Percentiles rank a stretch among this genome's conserved stretches.
These are phyloP conservation scores for Saccopteryx bilineata DNA, from an alignment of 2,113 vertebrate genomes.

Conservation along the genomic window DNA sequence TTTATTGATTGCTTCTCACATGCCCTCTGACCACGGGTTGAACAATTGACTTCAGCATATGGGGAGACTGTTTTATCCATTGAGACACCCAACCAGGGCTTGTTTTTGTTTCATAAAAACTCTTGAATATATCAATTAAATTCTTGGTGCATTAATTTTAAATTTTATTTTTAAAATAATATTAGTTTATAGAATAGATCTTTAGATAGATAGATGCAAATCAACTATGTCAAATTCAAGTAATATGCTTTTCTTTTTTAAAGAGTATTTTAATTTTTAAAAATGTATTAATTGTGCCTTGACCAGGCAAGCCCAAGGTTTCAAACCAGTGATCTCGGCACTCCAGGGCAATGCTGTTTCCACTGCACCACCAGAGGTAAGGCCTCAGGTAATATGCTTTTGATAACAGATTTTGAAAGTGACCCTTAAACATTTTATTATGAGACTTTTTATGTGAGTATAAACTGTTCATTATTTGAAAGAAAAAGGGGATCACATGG, in stretches of 20 bases:
- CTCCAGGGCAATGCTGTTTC: too few relatives aligned
- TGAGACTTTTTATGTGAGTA: neutral
- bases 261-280: too few relatives aligned
- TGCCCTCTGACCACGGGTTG: too few relatives aligned
- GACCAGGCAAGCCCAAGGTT: too few relatives aligned
- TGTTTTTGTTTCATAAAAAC: neutral
- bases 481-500: neutral
- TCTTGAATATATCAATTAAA: neutral
- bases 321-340: too few relatives aligned
- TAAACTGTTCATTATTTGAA: constrained; percentile 48
- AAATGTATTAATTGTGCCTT: too few relatives aligned
- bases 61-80: too few relatives aligned
- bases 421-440: neutral
- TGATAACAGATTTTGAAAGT: constrained; percentile 36
- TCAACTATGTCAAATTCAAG: constrained; percentile 3
- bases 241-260: constrained; percentile 7
- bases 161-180: neutral
- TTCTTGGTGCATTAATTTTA: constrained; percentile 22
- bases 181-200: neutral
- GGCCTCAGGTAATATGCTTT: constrained; percentile 28
- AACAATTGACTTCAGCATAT: too few relatives aligned
- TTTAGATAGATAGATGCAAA: constrained; percentile 48
- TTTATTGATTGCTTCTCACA: too few relatives aligned
- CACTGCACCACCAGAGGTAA: too few relatives aligned
- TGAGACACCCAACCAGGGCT: too few relatives aligned